Conservation (phyloP, 1,140 invertebrate genomes). For the Tribolium castaneum region DNA sequence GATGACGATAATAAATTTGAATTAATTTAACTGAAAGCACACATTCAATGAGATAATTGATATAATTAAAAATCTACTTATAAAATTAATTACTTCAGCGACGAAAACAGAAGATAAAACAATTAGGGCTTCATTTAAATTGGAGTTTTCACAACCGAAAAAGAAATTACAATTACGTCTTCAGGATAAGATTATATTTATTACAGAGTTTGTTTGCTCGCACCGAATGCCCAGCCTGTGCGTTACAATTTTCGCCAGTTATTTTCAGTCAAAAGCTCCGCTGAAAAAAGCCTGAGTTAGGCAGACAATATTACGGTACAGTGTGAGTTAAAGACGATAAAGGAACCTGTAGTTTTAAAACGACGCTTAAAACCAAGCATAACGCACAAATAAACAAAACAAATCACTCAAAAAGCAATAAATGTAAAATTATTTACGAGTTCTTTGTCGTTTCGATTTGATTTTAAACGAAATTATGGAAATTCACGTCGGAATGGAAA, state of each 20-base stretch:
- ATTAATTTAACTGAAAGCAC: neutral
- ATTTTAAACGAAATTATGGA: neutral
- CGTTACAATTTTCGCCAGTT: neutral
- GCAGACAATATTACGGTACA: neutral
- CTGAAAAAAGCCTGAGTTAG: neutral
- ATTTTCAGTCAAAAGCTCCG: neutral
- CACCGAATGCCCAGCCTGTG: too few species aligned
- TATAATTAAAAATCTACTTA: neutral
- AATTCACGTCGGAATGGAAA: neutral
- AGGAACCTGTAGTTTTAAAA: too few species aligned
- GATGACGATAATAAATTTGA: neutral
- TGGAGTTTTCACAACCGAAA: neutral
- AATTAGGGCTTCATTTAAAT: neutral
- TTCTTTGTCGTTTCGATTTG: neutral
- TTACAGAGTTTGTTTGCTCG: too few species aligned
- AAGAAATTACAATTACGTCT: neutral
- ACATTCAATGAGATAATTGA: neutral
- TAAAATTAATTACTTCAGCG: neutral
- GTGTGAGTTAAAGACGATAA: neutral
- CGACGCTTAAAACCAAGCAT: too few species aligned
- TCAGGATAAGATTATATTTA: neutral
- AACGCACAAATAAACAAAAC: too few species aligned
- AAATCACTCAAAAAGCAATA: neutral
- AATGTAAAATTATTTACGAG: neutral
- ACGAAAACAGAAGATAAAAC: neutral